phyloP scores from a whole-genome alignment of 2,797 vertebrate genomes.

The Eospalax fontanierii region DNA sequence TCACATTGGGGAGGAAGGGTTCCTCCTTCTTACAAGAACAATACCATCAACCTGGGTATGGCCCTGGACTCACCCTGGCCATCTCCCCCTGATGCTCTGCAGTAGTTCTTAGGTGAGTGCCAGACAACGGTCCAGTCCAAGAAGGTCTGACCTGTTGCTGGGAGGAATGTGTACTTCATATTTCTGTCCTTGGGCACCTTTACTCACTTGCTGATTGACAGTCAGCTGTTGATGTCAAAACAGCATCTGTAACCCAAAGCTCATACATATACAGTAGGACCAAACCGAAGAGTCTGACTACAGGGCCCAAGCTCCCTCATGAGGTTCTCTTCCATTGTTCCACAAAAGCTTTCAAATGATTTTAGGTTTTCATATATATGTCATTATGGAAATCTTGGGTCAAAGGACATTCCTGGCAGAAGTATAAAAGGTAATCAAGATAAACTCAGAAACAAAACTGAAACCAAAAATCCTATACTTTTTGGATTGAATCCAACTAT shows the following conservation, averaged over 20 bases:
- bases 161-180: rapidly evolving
- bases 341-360: not conserved
- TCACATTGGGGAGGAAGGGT: not conserved
- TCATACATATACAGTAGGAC: rapidly evolving
- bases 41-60: rapidly evolving
- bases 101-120: not conserved
- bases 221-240: not conserved
- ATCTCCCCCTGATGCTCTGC: too few species aligned
- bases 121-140: not conserved
- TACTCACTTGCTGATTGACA: not conserved
- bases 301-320: not conserved
- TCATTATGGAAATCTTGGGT: not conserved
- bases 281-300: not conserved
- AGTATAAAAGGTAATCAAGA: not conserved
- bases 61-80: not conserved
- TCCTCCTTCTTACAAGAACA: not conserved
- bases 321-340: not conserved
- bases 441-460: not conserved
- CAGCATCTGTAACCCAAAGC: not conserved
- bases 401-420: not conserved
- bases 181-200: not conserved
- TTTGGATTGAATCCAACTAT: not conserved
- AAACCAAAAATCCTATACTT: too few species aligned
- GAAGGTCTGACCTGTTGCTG: not conserved
- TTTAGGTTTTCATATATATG: not conserved